These are phyloP conservation scores for Galemys pyrenaicus DNA, from an alignment of 2,113 vertebrate genomes.

Conservation along the genomic window DNA sequence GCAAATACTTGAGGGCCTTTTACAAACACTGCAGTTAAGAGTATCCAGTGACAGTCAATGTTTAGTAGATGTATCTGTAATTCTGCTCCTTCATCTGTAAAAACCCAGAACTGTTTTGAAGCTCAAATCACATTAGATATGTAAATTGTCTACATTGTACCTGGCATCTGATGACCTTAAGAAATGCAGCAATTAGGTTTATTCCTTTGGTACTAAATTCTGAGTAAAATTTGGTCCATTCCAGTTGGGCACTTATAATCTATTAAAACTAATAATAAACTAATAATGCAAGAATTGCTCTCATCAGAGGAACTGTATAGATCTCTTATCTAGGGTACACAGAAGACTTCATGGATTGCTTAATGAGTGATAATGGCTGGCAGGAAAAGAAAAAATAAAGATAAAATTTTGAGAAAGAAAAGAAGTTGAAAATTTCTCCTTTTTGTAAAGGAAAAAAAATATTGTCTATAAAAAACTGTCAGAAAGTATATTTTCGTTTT, in stretches of 20 bases:
- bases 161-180: neutral
- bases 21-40: neutral
- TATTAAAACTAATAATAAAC: neutral
- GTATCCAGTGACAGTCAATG: neutral
- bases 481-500: neutral
- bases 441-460: neutral
- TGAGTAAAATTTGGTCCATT: neutral
- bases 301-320: neutral
- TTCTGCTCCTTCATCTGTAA: neutral
- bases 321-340: neutral
- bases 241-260: neutral
- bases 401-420: neutral
- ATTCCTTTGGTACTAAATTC: neutral
- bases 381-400: neutral
- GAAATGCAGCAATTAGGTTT: neutral
- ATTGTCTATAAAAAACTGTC: neutral
- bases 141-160: neutral
- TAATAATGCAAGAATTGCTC: neutral
- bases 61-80: neutral
- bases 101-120: neutral
- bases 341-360: neutral
- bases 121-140: neutral
- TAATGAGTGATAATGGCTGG: neutral
- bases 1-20: neutral
- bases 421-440: neutral